Evolutionary conservation across 2,888 invertebrate species (phyloP), one percentile per base, ranked within the genome.

Genomic region (Nebria salina): DNA sequence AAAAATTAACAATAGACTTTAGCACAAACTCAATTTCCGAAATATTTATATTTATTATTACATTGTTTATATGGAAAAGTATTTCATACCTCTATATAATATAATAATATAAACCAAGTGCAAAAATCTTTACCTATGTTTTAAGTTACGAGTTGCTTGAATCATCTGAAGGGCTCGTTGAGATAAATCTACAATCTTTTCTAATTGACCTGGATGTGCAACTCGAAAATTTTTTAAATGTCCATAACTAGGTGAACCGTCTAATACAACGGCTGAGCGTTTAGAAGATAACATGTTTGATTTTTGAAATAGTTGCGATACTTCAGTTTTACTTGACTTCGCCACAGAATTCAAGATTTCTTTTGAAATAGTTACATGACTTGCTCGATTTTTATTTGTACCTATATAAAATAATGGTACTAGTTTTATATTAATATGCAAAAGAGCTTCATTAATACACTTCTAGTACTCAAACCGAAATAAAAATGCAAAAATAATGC

Each of bases 161-260:
- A 91, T 89, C 83, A 91, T 90, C 83, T 91, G 90, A 83, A 91
- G 84, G 1, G 91, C 92, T 81, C 87, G 87, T 82, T 88, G 88
- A 0, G 90, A 89, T 0, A 90, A 85, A 26, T 87, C 87, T 83
- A 89, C 88, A 11, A 89, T 89, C 70, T 90, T 88, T 1, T 86
- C 83, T 73, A 90, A 83, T 83, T 89, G 90, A n/a, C 88, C 87
- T 9, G 86, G 85, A 25, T 87, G 85, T 72, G 86, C 87, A 3
- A 87, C 83, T 72, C 87, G 85, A 0, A 88, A 88, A 82, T 88
- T 89, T 43, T 88, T 85, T 82, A 89, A 88, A 84, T 90, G 90
- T 3, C 89, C 88, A 83, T 87, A 90, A 82, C 89, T 88, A 5
- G 90, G 86, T 1, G 89, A 88, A 54, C 89, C 89, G 43, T 86